Evolutionary conservation across 2,888 invertebrate genomes (phyloP), one percentile per base, ranked within the genome.

Genomic region (Barypeithes pellucidus): DNA sequence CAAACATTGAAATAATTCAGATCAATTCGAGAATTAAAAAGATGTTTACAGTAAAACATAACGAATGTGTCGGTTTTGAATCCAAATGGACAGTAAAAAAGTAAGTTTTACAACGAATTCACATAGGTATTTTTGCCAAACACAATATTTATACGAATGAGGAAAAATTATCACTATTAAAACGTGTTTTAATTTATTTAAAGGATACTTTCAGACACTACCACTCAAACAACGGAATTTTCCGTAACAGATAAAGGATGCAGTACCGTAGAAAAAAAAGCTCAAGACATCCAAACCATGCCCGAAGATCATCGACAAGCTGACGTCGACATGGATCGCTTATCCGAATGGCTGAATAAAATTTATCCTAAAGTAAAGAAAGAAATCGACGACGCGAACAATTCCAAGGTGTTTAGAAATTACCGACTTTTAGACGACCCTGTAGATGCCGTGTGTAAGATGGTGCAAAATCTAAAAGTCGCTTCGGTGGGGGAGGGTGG

Each of bases 41-140:
- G 47, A 88, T 88, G 80, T 86, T 89, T 72, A 84, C 84, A 43
- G 84, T 86, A 67, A 86, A 85, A 78, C 85, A 85, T 29, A 85
- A 85, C 11, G 86, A 86, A 45, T 85, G 87, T 67, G 84, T 88
- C 18, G 89, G 88, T 61, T 89, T 88, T 81, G 85, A 84, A 65
- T 87, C 89, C 0, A 84, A 85, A 36, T 86, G 86, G 82, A 85
- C 84, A 71, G 79, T 83, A 7, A 87, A 85, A 75, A 87, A 84
- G 85, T 85, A 81, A 72, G 75, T 68, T 62, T 57, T 16, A 43
- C 54, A n/a, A 16, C 52, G n/a, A 59, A 12, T 36, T n/a, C n/a
- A n/a, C n/a, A n/a, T n/a, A n/a, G n/a, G n/a, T n/a, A n/a, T n/a
- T n/a, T n/a, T n/a, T n/a, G n/a, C n/a, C n/a, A n/a, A n/a, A n/a